Evolutionary conservation across 2,113 vertebrate species (phyloP), one percentile per base, ranked within the genome.

Genomic region (Gasterosteus nipponicus): DNA sequence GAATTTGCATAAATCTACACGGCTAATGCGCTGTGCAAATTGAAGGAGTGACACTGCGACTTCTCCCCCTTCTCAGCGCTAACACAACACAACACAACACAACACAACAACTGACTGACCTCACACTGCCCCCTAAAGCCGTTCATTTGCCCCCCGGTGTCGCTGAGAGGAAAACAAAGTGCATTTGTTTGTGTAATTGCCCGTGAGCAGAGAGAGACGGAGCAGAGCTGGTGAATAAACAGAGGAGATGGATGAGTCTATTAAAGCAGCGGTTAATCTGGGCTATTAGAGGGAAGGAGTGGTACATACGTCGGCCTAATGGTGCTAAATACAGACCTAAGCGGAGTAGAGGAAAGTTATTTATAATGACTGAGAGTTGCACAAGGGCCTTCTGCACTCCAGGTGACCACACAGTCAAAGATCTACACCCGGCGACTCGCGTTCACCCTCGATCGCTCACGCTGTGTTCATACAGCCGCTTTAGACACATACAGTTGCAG

Each of bases 111-210:
- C 22, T 26, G 22, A 51, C 82, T 85, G 86, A 89, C 89, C 89
- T 87, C 81, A 69, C 72, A 83, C 46, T 41, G 73, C 72, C 84
- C 71, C 73, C 82, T 80, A 69, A 87, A 87, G 86, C 78, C 54
- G 68, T 85, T 88, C 53, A 80, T 86, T 87, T 74, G 59, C 65
- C 68, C 75, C 61, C 33, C 73, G 63, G 74, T 69, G 69, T 47
- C 73, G 80, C 77, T 26, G 76, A 60, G 71, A n/a, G 81, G 70
- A 84, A 91, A 89, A 92, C 83, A 90, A 90, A 91, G 82, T 72
- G 88, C 75, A 88, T 92, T 90, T 92, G 91, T 87, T 89, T 88
- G 88, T 89, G 87, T 92, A 93, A 92, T 92, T 93, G 90, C 80
- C 91, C 91, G 81, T 92, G 89, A 91, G 89, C 81, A 51, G 38